Evolutionary conservation across 2,888 invertebrate genomes (phyloP).

Genomic region (Drepanosiphum platanoidis): DNA sequence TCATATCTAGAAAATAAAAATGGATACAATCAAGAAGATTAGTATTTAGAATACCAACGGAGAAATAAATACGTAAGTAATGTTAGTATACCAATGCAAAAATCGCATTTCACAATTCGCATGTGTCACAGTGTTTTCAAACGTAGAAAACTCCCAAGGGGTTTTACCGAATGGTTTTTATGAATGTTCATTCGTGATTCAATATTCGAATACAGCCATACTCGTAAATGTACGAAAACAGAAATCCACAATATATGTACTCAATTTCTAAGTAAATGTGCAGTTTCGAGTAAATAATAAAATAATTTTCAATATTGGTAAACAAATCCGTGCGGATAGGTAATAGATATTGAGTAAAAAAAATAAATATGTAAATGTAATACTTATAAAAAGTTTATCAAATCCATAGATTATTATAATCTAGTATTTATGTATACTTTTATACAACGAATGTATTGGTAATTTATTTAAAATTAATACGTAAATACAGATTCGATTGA

Average conservation of each 20-base stretch:
- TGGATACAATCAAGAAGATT: background rate
- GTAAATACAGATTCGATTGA: background rate
- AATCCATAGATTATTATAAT: constrained; percentile 9
- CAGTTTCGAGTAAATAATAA: constrained; percentile 21
- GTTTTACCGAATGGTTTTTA: background rate
- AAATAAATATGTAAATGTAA: background rate
- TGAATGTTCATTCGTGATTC: constrained; percentile 17
- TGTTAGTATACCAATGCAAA: background rate
- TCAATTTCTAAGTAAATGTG: constrained; percentile 19
- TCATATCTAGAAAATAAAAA: background rate
- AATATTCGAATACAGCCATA: constrained; percentile 13
- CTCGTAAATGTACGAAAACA: background rate
- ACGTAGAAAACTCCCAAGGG: background rate
- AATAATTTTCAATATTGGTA: constrained; percentile 11
- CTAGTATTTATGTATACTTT: constrained; percentile 7
- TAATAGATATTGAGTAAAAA: background rate
- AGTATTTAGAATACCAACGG: background rate
- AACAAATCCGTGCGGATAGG: background rate
- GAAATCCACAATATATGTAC: background rate
- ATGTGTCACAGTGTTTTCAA: background rate
- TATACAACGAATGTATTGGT: background rate
- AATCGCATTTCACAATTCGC: background rate
- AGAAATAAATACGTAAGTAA: background rate
- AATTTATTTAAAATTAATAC: background rate
- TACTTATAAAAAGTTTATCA: constrained; percentile 15